Base-by-base conservation (phyloP, 37 sponge, comb jelly and placozoan species). In the Dysidea cf. avara region DNA sequence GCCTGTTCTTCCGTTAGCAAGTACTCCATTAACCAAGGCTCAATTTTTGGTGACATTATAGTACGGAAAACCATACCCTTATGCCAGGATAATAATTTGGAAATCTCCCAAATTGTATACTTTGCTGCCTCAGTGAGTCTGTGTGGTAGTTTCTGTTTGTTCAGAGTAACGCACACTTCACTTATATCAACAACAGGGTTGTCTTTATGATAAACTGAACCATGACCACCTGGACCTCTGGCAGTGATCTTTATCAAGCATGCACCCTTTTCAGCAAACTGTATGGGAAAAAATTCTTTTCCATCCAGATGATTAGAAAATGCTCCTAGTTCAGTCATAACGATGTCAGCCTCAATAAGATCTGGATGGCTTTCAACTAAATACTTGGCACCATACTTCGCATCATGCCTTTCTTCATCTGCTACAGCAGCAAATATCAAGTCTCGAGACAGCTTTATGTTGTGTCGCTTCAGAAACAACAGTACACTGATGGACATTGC, bases 391-490 rank as follows among this genome's bases (percentile, higher is more conserved):
- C 92, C 92, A 39, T 77, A 86, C 2, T 33, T 25, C 0, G 86
- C 75, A 50, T 81, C 86, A 7, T 61, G 56, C 17, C 81, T 39
- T 35, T 92, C 92, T 29, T 92, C 92, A 40, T 92, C 92, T 9
- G 92, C 84, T 11, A 86, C 53, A 9, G 86, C 92, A 26, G 87
- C 87, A 79, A 92, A 86, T 0, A 92, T 65, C n/a, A 92, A 80
- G 39, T 92, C 92, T 22, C 92, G 69, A 0, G 73, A 38, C 2
- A 92, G 76, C 33, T 26, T 32, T 13, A 92, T 83, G 56, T 60
- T 61, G 17, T 56, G 35, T 29, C 62, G 73, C 51, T 83, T 78
- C 0, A 92, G 31, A 56, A 87, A 92, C 46, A 87, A 66, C 22
- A 92, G 43, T 32, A 86, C 28, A 3, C 73, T 53, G 47, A 82